Base-by-base conservation (phyloP, 2,113 vertebrate genomes). In the Pteruthius melanotis region DNA sequence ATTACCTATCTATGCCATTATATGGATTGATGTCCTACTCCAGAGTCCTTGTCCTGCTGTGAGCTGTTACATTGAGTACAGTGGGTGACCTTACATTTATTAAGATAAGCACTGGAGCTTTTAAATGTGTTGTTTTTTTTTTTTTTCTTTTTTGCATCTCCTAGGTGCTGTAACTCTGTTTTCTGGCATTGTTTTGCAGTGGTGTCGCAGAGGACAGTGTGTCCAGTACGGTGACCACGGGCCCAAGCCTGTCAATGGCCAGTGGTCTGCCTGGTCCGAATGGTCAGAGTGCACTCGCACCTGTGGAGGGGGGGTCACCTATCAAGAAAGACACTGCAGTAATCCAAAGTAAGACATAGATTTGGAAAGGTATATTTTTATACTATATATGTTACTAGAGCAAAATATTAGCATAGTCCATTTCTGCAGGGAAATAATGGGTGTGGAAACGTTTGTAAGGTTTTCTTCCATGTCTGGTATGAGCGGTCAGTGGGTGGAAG, bases 121-220 rank as follows among this genome's bases (percentile, higher is more conserved):
- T 72, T 39, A 74, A 47, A 45, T 63, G 27, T 47, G 40, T 33
- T 7, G 14, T 30, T 54, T 23, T 49, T 19, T 6, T 13, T 44
- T 44, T 42, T 42, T 11, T 42, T 4, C 7, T 59, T 56, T 40
- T 64, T 39, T 70, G 7, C 50, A 18, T 45, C 35, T 93, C 10
- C 13, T 39, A 10, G 52, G 39, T 63, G 49, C 19, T 3, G 6
- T 93, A 13, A 88, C 68, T 39, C 54, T 97, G 13, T n/a, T 11
- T 92, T 81, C 76, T 87, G 61, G 2, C 49, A 1, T 96, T 98
- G 56, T 94, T 63, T 96, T 87, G 69, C 98, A 99, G 99, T 99
- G 99, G 99, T 99, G 99, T 95, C 99, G 99, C 81, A 98, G 98
- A 94, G 99, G 99, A 63, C 99, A 99, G 96, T 99, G 99, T 92